Percentiles rank a stretch among this genome's conserved stretches.
Evolutionary conservation across 2,888 invertebrate species (phyloP).

Genomic region (Timandra comae): DNA sequence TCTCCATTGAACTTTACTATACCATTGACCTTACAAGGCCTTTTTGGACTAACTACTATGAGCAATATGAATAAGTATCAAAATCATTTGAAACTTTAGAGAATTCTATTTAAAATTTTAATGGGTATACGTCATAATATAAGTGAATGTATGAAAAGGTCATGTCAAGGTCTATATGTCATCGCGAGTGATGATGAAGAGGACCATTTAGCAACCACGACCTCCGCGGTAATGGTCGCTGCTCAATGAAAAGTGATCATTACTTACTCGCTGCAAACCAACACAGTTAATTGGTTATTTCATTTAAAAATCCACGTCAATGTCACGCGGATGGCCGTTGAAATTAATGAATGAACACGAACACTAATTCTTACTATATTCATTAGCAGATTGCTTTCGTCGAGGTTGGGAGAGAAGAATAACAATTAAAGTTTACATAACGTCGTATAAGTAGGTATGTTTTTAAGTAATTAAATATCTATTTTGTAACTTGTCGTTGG

Average conservation of each 20-base stretch:
- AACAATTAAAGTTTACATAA: not conserved
- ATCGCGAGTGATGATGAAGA: conserved; percentile 7
- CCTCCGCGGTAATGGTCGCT: conserved; percentile 20
- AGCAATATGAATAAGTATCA: no score
- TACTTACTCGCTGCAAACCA: conserved; percentile 18
- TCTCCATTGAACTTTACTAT: no score
- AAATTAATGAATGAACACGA: conserved; percentile 7
- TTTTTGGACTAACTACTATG: no score
- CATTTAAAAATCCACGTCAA: conserved; percentile 12
- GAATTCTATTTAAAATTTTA: no score
- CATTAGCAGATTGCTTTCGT: not conserved
- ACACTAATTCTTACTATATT: not conserved
- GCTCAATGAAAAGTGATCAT: conserved; percentile 15
- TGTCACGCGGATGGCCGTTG: conserved; percentile 9
- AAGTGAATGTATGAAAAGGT: conserved; percentile 50
- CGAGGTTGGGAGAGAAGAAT: not conserved
- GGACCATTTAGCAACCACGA: conserved; percentile 30
- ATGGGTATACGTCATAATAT: no score
- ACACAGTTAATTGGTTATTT: conserved; percentile 26
- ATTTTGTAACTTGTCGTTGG: no score
- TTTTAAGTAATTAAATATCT: no score
- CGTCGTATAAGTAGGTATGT: no score
- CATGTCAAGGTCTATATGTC: conserved; percentile 33
- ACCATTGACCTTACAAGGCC: no score
- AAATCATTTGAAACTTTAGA: no score